Evolutionary conservation across 2,113 vertebrate species (phyloP).

Genomic region (Phocoena phocoena): DNA sequence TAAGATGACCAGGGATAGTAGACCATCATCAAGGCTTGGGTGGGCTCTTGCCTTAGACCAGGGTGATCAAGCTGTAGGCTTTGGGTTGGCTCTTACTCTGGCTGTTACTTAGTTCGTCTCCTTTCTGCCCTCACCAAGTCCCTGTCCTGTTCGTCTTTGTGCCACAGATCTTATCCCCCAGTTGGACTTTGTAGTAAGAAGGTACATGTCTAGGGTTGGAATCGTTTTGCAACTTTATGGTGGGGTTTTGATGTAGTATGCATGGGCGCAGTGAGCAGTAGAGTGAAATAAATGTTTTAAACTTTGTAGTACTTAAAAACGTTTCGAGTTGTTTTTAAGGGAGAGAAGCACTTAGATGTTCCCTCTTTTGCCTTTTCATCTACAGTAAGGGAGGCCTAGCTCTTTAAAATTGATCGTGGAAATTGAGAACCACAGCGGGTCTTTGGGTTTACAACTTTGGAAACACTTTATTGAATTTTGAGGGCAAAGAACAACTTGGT

Average conservation of each 20-base stretch:
- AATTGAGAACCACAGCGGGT: not conserved
- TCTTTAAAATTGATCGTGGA: not conserved
- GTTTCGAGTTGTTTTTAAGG: not conserved
- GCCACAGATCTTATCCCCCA: fast-evolving
- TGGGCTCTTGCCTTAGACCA: fast-evolving
- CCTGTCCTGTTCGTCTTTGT: fast-evolving
- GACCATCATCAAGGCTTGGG: fast-evolving
- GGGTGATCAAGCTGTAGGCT: fast-evolving
- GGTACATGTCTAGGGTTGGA: fast-evolving
- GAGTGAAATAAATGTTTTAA: not conserved
- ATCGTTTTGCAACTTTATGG: too few relatives aligned
- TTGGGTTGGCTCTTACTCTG: not conserved
- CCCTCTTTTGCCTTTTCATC: not conserved
- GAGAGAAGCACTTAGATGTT: not conserved
- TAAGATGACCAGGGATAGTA: not conserved
- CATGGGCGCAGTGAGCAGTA: too few relatives aligned
- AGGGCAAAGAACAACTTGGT: not conserved
- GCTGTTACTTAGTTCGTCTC: not conserved
- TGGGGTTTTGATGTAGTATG: not conserved
- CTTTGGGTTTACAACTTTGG: not conserved
- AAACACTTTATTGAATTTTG: not conserved
- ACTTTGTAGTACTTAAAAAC: not conserved
- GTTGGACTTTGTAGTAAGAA: not conserved
- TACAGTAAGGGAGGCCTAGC: not conserved
- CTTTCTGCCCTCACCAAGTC: too few relatives aligned